phyloP scores from a whole-genome alignment of 2,113 vertebrate genomes.

The Vidua macroura region DNA sequence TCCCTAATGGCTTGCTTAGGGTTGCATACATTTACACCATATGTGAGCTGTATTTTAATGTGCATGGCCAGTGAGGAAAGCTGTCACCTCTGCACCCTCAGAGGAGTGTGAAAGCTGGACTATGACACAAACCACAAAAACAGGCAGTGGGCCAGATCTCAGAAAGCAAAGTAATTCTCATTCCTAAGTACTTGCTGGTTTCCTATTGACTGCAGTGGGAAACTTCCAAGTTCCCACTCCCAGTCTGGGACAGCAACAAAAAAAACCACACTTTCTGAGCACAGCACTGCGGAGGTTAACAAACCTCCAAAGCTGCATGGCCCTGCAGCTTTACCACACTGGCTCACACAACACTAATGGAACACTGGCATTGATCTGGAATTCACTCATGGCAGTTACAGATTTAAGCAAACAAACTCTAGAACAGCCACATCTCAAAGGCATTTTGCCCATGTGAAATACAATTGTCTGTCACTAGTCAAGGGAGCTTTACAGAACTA shows the following conservation, averaged over 20 bases:
- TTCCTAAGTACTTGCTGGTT: slow-evolving; percentile 8
- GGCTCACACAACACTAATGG: neutral
- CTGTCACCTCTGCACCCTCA: neutral
- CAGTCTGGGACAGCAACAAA: neutral
- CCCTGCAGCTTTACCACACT: neutral
- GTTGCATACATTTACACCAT: neutral
- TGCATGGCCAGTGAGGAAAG: neutral
- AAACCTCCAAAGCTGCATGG: rapidly evolving
- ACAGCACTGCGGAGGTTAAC: neutral
- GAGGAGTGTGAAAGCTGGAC: neutral
- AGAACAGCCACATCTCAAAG: neutral
- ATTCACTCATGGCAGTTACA: neutral
- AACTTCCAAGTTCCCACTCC: slow-evolving; percentile 31
- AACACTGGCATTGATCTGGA: neutral
- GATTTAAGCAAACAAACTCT: neutral
- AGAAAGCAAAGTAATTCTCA: slow-evolving; percentile 35
- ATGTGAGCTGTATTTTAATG: neutral
- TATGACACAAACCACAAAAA: neutral
- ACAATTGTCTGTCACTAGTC: neutral
- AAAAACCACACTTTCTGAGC: neutral
- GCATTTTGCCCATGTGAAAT: neutral
- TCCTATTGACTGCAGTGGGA: slow-evolving; percentile 43
- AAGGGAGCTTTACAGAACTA: neutral
- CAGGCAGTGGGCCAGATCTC: neutral
- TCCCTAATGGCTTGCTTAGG: neutral